Evolutionary conservation across 2,888 invertebrate genomes (phyloP).

Genomic region (Thysanoteuthis rhombus): DNA sequence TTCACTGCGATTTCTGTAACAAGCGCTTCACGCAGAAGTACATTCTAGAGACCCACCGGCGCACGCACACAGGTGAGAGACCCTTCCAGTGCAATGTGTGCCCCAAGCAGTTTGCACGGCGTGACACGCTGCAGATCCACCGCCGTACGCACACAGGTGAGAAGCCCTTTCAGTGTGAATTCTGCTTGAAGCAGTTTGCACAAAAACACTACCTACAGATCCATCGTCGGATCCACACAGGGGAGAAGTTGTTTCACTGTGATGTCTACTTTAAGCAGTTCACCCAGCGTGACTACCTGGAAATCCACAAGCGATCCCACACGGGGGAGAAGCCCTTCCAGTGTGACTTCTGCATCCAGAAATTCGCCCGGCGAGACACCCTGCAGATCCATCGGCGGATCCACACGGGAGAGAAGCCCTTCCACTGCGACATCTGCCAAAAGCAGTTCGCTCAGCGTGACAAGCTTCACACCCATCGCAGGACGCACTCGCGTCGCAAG

Average conservation of each 20-base stretch:
- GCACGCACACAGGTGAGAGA: not conserved
- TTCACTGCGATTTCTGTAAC: not conserved
- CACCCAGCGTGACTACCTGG: not conserved
- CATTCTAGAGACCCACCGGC: not conserved
- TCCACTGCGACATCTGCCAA: not conserved
- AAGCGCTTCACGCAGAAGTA: not conserved
- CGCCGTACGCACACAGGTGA: not conserved
- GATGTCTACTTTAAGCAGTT: not conserved
- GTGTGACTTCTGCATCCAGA: not conserved
- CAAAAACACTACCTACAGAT: not conserved
- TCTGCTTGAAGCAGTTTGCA: slow-evolving; percentile 12
- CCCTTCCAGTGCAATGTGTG: not conserved
- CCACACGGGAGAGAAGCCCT: not conserved
- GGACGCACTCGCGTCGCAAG: not conserved
- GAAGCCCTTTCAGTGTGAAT: not conserved
- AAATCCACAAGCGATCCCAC: not conserved
- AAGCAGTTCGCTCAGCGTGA: not conserved
- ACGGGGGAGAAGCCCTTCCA: not conserved
- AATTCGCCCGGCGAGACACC: not conserved
- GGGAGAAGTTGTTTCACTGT: not conserved
- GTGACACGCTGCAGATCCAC: not conserved
- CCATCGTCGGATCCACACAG: not conserved
- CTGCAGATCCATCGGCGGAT: slow-evolving; percentile 12
- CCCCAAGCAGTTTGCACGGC: not conserved
- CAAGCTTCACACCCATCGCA: not conserved